These are phyloP conservation scores for Paramormyrops hopkinsi DNA, from an alignment of 2,797 vertebrate genomes.

Conservation along the genomic window DNA sequence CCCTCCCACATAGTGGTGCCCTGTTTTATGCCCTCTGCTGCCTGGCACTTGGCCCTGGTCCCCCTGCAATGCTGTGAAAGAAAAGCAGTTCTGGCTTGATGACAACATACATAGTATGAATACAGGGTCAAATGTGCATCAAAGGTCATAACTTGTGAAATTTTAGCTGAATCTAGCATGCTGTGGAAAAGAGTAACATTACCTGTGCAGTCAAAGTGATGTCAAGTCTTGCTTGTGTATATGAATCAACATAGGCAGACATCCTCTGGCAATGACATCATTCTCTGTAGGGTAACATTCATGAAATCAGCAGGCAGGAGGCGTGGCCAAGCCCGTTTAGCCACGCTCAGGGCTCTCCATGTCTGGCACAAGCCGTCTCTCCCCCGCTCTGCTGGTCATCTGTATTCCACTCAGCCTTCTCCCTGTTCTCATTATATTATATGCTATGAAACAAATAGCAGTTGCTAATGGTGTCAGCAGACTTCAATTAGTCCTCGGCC, in stretches of 20 bases:
- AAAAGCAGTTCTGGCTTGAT: background rate
- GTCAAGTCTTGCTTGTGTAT: background rate
- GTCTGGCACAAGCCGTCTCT: background rate
- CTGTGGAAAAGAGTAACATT: background rate
- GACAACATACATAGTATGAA: background rate
- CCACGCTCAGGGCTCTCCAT: background rate
- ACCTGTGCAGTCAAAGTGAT: background rate
- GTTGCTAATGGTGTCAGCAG: slow-evolving; percentile 59
- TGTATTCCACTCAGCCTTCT: slow-evolving; percentile 12
- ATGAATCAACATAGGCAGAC: background rate
- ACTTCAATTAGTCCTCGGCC: slow-evolving; percentile 56
- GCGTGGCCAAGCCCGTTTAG: background rate
- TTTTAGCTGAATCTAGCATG: background rate
- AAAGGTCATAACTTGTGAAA: background rate
- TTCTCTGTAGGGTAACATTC: background rate
- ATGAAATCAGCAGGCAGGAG: background rate
- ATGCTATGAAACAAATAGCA: slow-evolving; percentile 50
- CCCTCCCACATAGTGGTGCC: background rate
- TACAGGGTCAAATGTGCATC: background rate
- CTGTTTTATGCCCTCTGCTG: background rate
- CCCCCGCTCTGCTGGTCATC: background rate
- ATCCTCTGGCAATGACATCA: background rate
- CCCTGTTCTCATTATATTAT: slow-evolving; percentile 43
- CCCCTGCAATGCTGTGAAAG: background rate
- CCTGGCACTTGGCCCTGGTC: background rate